A percentile compares a stretch with the other conserved stretches of the same genome.
These are phyloP conservation scores for Amyelois transitella DNA, from an alignment of 1,140 invertebrate species.

Conservation along the genomic window DNA sequence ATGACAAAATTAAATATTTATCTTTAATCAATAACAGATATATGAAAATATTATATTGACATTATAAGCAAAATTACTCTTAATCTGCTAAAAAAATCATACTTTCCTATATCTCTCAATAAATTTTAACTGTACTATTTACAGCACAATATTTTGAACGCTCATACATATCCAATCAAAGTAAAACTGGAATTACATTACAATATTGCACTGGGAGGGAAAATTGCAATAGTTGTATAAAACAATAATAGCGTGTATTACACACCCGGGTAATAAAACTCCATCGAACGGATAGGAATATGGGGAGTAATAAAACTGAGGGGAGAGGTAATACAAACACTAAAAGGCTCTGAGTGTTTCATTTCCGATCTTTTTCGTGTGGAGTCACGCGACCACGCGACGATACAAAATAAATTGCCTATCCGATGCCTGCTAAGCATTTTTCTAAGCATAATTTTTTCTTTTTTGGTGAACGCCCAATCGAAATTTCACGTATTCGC, in stretches of 20 bases:
- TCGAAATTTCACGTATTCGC: neutral
- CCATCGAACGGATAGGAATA: conserved; percentile 7
- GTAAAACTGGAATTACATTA: no score
- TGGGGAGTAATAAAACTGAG: conserved; percentile 11
- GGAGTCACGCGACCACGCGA: conserved; percentile 13
- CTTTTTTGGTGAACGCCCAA: conserved; percentile 2
- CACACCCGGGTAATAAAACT: conserved; percentile 9
- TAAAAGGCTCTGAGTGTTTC: conserved; percentile 31
- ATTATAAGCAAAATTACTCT: no score
- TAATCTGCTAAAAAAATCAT: no score
- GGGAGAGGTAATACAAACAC: conserved; percentile 22
- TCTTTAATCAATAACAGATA: neutral
- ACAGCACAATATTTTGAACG: no score
- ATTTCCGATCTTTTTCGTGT: conserved; percentile 30
- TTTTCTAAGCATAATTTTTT: no score
- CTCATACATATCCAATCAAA: no score
- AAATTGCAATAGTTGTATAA: neutral
- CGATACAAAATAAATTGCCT: conserved; percentile 1
- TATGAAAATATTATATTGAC: neutral
- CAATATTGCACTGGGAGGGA: neutral
- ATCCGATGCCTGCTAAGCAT: neutral
- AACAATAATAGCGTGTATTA: conserved; percentile 9
- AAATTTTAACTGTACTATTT: no score
- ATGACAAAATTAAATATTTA: no score
- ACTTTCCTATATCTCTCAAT: neutral